Percentiles rank a stretch among this genome's conserved stretches.
phyloP scores from a whole-genome alignment of 2,797 vertebrate species.

The Alfaro cultratus region DNA sequence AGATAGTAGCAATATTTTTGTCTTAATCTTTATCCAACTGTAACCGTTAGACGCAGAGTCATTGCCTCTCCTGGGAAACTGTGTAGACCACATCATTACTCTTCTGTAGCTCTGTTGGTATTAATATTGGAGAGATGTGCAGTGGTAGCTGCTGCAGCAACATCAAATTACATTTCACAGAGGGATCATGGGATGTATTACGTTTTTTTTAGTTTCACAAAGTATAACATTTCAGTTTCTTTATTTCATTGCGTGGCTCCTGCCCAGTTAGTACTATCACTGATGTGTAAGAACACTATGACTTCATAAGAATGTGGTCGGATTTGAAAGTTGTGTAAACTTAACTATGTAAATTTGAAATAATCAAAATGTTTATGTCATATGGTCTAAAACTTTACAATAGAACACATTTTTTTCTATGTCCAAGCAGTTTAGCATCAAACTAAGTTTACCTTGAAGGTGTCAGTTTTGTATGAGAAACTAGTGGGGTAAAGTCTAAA shows the following conservation, averaged over 20 bases:
- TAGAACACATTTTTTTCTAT: not conserved
- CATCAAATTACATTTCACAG: slow-evolving; percentile 25
- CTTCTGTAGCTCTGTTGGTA: slow-evolving; percentile 45
- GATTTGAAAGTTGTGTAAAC: slow-evolving; percentile 1
- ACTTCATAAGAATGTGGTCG: not conserved
- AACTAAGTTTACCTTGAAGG: not conserved
- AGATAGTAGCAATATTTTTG: not conserved
- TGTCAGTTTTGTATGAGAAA: not conserved
- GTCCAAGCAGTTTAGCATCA: not conserved
- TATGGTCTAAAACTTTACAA: not conserved
- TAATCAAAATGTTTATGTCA: not conserved
- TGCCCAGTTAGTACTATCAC: not conserved
- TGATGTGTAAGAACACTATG: not conserved
- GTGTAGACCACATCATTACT: slow-evolving; percentile 55
- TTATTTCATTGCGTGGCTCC: slow-evolving; percentile 1
- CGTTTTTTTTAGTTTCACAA: slow-evolving; percentile 5
- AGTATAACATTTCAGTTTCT: slow-evolving; percentile 13
- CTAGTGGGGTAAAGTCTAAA: not conserved
- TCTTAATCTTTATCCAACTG: slow-evolving; percentile 29
- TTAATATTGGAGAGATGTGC: slow-evolving; percentile 32
- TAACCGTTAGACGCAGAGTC: slow-evolving; percentile 39
- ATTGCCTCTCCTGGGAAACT: slow-evolving; percentile 47
- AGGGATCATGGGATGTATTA: not conserved
- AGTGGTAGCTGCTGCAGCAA: slow-evolving; percentile 21
- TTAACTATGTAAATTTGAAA: not conserved